These are phyloP conservation scores for Gallinago undulata DNA, from an alignment of 2,113 vertebrate genomes.

Conservation along the genomic window DNA sequence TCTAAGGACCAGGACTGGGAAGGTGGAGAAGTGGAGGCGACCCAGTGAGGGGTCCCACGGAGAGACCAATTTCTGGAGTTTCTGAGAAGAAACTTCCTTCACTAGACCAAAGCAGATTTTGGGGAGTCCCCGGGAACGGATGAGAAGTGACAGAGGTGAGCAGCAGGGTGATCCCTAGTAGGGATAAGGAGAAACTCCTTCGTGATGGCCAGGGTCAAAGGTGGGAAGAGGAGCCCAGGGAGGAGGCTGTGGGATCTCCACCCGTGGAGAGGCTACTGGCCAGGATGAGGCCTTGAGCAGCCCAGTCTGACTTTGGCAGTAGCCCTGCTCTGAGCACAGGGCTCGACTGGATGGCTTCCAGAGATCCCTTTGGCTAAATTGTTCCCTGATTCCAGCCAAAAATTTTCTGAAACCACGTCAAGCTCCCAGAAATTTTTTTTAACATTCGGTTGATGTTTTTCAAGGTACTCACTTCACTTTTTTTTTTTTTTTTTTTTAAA, in stretches of 20 bases:
- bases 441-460: not conserved
- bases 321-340: not conserved
- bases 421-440: not conserved
- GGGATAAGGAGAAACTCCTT: not conserved
- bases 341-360: fast-evolving
- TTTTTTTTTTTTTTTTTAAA: not conserved
- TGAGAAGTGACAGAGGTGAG: fast-evolving
- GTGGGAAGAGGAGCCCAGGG: not conserved
- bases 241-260: not conserved
- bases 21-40: not conserved
- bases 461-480: not conserved
- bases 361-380: not conserved
- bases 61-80: not conserved
- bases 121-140: not conserved
- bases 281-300: not conserved
- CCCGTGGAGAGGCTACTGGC: fast-evolving
- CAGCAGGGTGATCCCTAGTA: not conserved
- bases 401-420: not conserved
- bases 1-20: not conserved
- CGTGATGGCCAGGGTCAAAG: fast-evolving
- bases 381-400: not conserved
- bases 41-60: not conserved
- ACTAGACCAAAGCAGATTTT: not conserved
- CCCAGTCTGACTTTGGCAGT: not conserved
- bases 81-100: not conserved